A percentile compares a stretch with the other conserved stretches of the same genome.
Conservation (phyloP, 2,113 vertebrate genomes). For the Oncorhynchus keta region DNA sequence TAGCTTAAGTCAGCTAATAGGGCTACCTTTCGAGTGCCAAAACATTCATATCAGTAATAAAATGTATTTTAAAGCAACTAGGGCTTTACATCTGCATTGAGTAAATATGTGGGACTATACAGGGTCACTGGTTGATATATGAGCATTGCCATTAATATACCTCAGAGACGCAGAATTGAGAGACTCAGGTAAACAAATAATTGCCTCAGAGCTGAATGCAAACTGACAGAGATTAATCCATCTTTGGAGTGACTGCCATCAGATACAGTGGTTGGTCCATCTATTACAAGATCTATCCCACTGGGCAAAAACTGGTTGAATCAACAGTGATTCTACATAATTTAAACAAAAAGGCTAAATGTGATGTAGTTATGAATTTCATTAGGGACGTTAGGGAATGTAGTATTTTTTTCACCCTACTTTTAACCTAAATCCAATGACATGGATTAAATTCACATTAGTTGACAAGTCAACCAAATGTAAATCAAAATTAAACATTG, state of each 20-base stretch:
- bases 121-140: constrained; percentile 62
- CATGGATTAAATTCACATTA: too few species aligned
- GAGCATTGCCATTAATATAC: constrained; percentile 74
- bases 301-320: too few species aligned
- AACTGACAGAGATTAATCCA: constrained; percentile 53
- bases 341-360: too few species aligned
- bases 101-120: constrained; percentile 50
- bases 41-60: constrained; percentile 46
- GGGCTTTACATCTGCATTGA: constrained; percentile 41
- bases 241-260: constrained; percentile 61
- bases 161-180: constrained; percentile 67
- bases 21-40: constrained; percentile 45
- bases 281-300: constrained; percentile 36
- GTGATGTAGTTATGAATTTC: too few species aligned
- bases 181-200: constrained; percentile 79
- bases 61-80: constrained; percentile 34
- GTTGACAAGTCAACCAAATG: background rate
- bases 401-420: too few species aligned
- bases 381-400: too few species aligned
- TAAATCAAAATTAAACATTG: background rate
- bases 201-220: constrained; percentile 71
- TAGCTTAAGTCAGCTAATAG: constrained; percentile 37
- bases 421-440: too few species aligned
- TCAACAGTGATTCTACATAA: background rate
- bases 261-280: constrained; percentile 54